A percentile compares a stretch with the other conserved stretches of the same genome.
These are phyloP conservation scores for Cataglyphis cursor DNA, from an alignment of 2,888 invertebrate species.

Conservation along the genomic window DNA sequence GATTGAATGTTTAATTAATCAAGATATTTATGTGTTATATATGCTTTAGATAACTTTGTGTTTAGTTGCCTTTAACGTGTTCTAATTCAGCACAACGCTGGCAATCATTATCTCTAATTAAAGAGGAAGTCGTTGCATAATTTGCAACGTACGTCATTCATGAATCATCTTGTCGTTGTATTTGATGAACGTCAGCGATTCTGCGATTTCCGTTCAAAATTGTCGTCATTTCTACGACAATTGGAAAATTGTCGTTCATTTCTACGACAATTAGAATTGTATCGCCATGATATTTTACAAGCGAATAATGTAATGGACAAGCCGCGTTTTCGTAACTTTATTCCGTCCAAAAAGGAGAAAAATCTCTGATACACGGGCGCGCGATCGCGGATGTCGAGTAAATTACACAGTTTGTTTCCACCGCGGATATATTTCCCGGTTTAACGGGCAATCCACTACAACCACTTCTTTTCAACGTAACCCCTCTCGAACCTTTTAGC, in stretches of 20 bases:
- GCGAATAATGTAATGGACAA: conserved; percentile 29
- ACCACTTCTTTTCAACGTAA: conserved; percentile 67
- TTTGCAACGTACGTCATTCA: conserved; percentile 8
- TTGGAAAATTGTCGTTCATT: too few relatives aligned
- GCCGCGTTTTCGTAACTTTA: background rate
- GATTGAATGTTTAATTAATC: background rate
- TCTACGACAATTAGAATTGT: too few relatives aligned
- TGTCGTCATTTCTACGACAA: too few relatives aligned
- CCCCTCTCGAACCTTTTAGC: conserved; percentile 67
- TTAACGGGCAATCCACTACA: conserved; percentile 62
- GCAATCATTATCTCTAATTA: background rate
- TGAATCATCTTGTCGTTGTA: conserved; percentile 2
- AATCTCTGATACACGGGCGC: conserved; percentile 14
- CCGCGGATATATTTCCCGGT: conserved; percentile 68
- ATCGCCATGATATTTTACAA: conserved; percentile 23
- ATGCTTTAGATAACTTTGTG: background rate
- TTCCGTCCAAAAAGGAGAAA: conserved; percentile 12
- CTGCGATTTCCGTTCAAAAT: background rate
- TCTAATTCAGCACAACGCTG: background rate
- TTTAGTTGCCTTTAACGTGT: background rate
- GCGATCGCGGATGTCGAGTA: conserved; percentile 63
- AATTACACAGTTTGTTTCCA: conserved; percentile 73
- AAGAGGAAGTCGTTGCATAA: background rate
- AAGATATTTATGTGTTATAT: background rate
- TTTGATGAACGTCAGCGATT: background rate